Conservation (phyloP, 2,113 vertebrate species). For the Amazona guildingii region DNA sequence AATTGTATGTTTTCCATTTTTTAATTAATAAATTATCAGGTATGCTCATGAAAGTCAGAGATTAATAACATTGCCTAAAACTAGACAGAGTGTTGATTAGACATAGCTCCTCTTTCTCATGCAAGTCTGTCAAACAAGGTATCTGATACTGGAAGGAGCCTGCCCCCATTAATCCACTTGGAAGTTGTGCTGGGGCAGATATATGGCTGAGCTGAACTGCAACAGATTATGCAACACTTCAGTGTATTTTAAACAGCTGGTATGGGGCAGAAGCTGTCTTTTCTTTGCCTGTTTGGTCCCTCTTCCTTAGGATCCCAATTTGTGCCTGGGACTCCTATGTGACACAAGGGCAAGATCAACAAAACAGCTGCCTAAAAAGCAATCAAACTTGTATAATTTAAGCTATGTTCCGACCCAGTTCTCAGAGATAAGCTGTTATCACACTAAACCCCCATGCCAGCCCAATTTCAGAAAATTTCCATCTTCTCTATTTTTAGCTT, state of each 20-base stretch:
- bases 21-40: slow-evolving; percentile 67
- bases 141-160: not conserved
- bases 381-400: slow-evolving; percentile 29
- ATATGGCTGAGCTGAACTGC: not conserved
- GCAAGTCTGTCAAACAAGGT: not conserved
- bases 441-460: slow-evolving; percentile 11
- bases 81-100: slow-evolving; percentile 25
- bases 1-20: slow-evolving; percentile 55
- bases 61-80: slow-evolving; percentile 55
- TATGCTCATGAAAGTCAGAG: slow-evolving; percentile 52
- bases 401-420: slow-evolving; percentile 10
- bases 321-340: not conserved
- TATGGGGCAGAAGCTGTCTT: not conserved
- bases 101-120: not conserved
- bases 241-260: not conserved
- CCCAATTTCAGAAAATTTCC: slow-evolving; percentile 29
- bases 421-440: slow-evolving; percentile 39
- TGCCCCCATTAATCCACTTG: not conserved
- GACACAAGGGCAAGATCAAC: not conserved
- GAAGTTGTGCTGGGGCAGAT: not conserved
- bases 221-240: not conserved
- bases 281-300: not conserved
- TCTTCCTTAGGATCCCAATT: not conserved
- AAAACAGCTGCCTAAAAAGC: slow-evolving; percentile 16
- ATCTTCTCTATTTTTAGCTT: slow-evolving; percentile 33